These are phyloP conservation scores for Lasioglossum albipes DNA, from an alignment of 1,140 invertebrate species.

Conservation along the genomic window DNA sequence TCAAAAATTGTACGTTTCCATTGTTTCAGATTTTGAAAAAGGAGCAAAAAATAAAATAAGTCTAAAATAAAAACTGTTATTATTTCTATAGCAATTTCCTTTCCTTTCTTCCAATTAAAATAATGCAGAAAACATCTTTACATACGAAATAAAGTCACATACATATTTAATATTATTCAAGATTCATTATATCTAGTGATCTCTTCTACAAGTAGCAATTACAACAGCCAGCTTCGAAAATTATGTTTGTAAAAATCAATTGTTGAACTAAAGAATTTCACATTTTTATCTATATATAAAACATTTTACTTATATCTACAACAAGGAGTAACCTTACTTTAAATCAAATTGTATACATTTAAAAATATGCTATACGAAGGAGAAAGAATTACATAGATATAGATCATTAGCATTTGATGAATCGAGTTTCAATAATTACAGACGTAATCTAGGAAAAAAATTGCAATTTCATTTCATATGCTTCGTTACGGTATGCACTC, in stretches of 20 bases:
- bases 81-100: not conserved
- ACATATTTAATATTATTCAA: not conserved
- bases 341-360: slow-evolving; percentile 6
- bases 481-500: not conserved
- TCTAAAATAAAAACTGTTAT: slow-evolving; percentile 9
- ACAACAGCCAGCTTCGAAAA: not conserved
- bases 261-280: slow-evolving; percentile 11
- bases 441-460: not conserved
- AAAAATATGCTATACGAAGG: not conserved
- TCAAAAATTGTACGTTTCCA: slow-evolving; percentile 10
- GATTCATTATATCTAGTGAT: not conserved
- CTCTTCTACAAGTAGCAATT: not conserved
- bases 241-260: not conserved
- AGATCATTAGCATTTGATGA: not conserved
- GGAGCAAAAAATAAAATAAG: slow-evolving; percentile 46
- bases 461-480: not conserved
- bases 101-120: not conserved
- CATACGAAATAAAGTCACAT: not conserved
- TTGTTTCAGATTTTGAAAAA: slow-evolving; percentile 57
- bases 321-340: not conserved
- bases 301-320: not conserved
- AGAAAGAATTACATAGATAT: slow-evolving; percentile 1
- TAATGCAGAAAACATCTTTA: not conserved
- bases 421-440: not conserved
- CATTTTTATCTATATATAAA: not conserved